phyloP scores from a whole-genome alignment of 2,888 invertebrate species.

The Megastigmus dorsalis region DNA sequence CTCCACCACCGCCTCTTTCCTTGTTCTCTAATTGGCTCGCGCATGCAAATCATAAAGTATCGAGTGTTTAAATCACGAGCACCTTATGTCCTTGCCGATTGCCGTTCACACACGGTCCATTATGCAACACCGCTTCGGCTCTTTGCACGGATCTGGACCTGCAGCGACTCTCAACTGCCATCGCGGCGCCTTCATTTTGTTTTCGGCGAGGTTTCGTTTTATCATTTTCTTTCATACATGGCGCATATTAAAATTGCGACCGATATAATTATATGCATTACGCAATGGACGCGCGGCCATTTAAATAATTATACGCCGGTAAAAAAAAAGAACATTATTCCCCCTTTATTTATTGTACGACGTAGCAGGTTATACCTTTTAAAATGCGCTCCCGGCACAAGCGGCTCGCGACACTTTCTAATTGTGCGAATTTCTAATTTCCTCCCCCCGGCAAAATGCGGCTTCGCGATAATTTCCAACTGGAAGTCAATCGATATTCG shows the following conservation, averaged over 20 bases:
- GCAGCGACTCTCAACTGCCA: conserved; percentile 23
- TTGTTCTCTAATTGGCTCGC: conserved; percentile 55
- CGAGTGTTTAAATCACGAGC: conserved; percentile 55
- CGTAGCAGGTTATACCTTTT: too few species aligned
- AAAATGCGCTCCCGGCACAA: too few species aligned
- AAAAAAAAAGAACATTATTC: conserved; percentile 5
- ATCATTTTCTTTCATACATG: background rate
- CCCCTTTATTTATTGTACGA: background rate
- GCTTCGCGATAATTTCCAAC: too few species aligned
- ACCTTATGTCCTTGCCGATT: conserved; percentile 53
- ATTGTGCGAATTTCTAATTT: too few species aligned
- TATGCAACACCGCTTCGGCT: conserved; percentile 40
- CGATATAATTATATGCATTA: conserved; percentile 31
- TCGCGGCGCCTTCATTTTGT: conserved; percentile 22
- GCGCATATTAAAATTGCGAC: conserved; percentile 8
- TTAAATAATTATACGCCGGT: conserved; percentile 27
- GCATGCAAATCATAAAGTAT: conserved; percentile 58
- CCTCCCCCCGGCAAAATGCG: too few species aligned
- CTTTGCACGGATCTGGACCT: conserved; percentile 18
- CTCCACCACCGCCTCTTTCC: background rate
- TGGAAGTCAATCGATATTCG: too few species aligned
- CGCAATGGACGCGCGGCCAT: background rate
- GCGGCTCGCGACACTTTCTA: too few species aligned
- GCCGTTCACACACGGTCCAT: conserved; percentile 30
- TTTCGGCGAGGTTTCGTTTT: background rate